phyloP scores from a whole-genome alignment of 1,140 invertebrate genomes.

The Caenorhabditis briggsae region DNA sequence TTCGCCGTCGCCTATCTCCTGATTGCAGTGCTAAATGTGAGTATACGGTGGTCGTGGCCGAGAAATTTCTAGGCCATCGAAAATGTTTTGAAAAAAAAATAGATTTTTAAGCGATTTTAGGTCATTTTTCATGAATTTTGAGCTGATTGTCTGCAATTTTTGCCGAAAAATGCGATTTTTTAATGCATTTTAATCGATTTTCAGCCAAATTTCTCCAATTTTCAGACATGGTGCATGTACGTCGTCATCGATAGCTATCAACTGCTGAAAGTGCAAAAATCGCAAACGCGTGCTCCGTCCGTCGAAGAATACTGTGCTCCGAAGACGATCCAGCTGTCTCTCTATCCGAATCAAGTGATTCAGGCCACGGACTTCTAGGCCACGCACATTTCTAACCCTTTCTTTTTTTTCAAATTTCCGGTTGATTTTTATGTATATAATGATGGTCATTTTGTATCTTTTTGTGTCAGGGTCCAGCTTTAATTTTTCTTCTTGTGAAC shows the following conservation, averaged over 20 bases:
- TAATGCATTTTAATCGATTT: too few species aligned
- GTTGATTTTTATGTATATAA: slow-evolving; percentile 34
- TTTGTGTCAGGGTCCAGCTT: slow-evolving; percentile 41
- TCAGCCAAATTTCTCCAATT: background rate
- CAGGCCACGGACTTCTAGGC: slow-evolving; percentile 32
- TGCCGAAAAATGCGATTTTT: background rate
- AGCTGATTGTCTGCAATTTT: too few species aligned
- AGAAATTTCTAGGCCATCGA: background rate
- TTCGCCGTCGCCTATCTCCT: background rate
- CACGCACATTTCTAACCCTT: too few species aligned
- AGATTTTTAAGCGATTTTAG: too few species aligned
- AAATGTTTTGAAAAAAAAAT: background rate
- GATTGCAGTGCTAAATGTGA: slow-evolving; percentile 31
- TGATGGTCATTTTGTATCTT: background rate
- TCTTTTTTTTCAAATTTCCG: background rate
- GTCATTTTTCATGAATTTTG: too few species aligned
- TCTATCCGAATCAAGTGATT: slow-evolving; percentile 33
- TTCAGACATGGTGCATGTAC: slow-evolving; percentile 50
- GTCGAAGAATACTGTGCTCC: slow-evolving; percentile 42
- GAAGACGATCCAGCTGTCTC: slow-evolving; percentile 34
- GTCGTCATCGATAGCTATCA: slow-evolving; percentile 44
- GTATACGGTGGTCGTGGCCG: background rate
- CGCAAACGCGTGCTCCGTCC: background rate
- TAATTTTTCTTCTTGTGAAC: slow-evolving; percentile 46
- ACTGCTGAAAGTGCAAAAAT: slow-evolving; percentile 14